Conservation (phyloP, 2,888 invertebrate species). For the Nomada flava region DNA sequence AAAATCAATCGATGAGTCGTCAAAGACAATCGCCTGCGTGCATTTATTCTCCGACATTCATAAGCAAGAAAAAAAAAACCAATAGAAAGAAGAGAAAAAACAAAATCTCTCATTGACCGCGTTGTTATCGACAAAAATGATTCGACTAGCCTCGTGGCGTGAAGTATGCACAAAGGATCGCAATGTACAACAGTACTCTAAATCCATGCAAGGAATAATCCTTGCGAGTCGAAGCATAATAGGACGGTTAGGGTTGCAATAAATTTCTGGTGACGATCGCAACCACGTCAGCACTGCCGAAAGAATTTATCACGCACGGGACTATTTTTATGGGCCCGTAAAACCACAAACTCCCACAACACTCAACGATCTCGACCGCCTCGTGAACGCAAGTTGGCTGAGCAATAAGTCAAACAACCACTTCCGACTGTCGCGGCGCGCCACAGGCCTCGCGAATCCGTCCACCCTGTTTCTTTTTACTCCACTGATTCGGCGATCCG, state of each 20-base stretch:
- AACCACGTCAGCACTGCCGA: neutral
- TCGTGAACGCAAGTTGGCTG: neutral
- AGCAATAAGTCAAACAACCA: constrained; percentile 9
- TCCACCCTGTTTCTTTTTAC: too few relatives aligned
- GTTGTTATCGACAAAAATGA: neutral
- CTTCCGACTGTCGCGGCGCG: neutral
- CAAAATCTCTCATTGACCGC: neutral
- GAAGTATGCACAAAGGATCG: too few relatives aligned
- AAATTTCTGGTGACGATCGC: neutral
- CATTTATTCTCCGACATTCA: neutral
- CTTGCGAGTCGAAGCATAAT: neutral
- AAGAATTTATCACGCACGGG: constrained; percentile 27
- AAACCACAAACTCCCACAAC: neutral
- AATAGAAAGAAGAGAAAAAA: neutral
- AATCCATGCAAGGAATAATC: neutral
- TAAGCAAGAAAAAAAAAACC: neutral
- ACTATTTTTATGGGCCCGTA: constrained; percentile 32
- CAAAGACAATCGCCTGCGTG: neutral
- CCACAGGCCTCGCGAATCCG: constrained; percentile 1
- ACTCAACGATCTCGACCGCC: neutral
- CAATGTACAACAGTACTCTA: neutral
- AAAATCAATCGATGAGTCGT: neutral
- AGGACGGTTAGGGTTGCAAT: neutral
- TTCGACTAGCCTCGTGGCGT: too few relatives aligned
- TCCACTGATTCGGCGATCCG: neutral